Evolutionary conservation across 2,888 invertebrate species (phyloP).

Genomic region (Eupelmus urozonus): DNA sequence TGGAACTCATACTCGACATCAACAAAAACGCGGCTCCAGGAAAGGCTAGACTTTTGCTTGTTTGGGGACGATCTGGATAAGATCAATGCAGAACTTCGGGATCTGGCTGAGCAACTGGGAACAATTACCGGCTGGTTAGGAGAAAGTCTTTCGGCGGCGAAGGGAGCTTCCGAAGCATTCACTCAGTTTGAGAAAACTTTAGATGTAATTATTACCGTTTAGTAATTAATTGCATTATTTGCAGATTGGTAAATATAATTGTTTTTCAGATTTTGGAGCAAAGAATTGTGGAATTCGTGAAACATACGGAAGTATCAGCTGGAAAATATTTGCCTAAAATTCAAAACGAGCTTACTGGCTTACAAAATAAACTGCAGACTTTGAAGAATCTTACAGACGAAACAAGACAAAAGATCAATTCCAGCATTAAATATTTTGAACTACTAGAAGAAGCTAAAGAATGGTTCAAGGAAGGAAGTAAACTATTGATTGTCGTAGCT

Average conservation of each 20-base stretch:
- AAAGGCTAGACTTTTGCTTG: constrained; percentile 81
- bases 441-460: constrained; percentile 86
- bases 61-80: constrained; percentile 81
- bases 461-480: constrained; percentile 85
- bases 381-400: constrained; percentile 84
- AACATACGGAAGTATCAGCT: constrained; percentile 81
- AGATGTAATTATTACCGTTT: too few relatives aligned
- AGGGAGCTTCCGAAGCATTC: constrained; percentile 85
- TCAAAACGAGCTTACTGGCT: constrained; percentile 81
- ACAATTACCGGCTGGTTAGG: constrained; percentile 75
- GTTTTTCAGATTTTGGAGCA: constrained; percentile 82
- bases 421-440: constrained; percentile 85
- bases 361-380: constrained; percentile 83
- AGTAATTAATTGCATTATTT: too few relatives aligned
- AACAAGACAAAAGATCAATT: constrained; percentile 83
- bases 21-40: constrained; percentile 81
- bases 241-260: too few relatives aligned
- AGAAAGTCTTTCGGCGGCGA: constrained; percentile 85
- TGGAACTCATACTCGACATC: constrained; percentile 83
- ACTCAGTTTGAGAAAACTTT: constrained; percentile 88
- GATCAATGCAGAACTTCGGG: constrained; percentile 83
- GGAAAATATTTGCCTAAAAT: constrained; percentile 78
- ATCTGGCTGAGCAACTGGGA: constrained; percentile 69
- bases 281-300: constrained; percentile 84
- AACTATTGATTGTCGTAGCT: constrained; percentile 82